These are phyloP conservation scores for Terebella lapidaria DNA, from an alignment of 2,888 invertebrate genomes.

Conservation along the genomic window DNA sequence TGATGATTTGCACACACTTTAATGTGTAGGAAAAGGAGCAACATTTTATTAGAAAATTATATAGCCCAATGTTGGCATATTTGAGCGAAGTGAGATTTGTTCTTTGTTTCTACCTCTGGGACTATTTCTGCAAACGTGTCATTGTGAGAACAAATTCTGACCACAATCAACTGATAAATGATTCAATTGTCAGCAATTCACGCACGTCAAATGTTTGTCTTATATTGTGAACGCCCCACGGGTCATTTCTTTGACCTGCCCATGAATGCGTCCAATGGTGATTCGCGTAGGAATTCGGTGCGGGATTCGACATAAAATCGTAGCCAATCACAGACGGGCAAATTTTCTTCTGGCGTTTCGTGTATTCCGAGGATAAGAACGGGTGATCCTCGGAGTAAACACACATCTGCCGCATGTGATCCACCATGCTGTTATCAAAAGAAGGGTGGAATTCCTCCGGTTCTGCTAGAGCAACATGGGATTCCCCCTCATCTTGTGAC, in stretches of 20 bases:
- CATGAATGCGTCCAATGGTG: slow-evolving; percentile 27
- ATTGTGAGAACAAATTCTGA: too few species aligned
- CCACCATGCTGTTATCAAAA: slow-evolving; percentile 20
- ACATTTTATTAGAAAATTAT: too few species aligned
- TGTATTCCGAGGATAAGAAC: background rate
- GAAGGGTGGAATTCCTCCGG: slow-evolving; percentile 22
- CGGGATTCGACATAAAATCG: slow-evolving; percentile 1
- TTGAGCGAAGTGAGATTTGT: too few species aligned
- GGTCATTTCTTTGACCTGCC: slow-evolving; percentile 22
- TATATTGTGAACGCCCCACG: slow-evolving; percentile 9
- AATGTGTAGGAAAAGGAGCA: too few species aligned
- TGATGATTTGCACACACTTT: too few species aligned
- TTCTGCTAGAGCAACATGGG: slow-evolving; percentile 12
- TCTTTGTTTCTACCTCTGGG: too few species aligned
- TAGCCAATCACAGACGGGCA: slow-evolving; percentile 9
- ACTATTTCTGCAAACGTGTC: too few species aligned
- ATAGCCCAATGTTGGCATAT: too few species aligned
- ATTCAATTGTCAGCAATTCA: background rate
- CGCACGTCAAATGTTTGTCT: background rate
- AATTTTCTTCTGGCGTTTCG: slow-evolving; percentile 6
- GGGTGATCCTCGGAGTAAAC: slow-evolving; percentile 3
- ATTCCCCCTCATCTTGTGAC: background rate
- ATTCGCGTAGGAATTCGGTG: slow-evolving; percentile 10
- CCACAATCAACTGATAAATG: too few species aligned
- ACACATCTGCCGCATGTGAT: slow-evolving; percentile 19